Conservation (phyloP, 2,113 vertebrate species). For the Gavia stellata region DNA sequence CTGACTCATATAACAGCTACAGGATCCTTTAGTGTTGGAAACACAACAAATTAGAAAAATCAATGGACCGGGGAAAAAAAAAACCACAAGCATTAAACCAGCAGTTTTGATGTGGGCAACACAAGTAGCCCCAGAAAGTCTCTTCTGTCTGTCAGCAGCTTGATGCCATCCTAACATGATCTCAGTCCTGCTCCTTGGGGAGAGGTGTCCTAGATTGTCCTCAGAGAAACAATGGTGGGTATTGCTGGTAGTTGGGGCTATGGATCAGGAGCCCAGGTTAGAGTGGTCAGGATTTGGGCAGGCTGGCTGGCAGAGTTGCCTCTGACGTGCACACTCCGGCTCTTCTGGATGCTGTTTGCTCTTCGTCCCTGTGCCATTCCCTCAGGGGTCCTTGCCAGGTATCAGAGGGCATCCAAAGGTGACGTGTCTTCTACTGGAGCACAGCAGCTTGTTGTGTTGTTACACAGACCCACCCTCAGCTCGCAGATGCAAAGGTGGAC, state of each 20-base stretch:
- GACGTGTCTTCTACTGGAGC: not conserved
- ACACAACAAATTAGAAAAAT: not conserved
- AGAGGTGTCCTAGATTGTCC: not conserved
- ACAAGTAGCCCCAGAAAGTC: not conserved
- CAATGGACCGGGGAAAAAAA: not conserved
- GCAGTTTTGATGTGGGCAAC: not conserved
- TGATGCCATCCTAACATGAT: not conserved
- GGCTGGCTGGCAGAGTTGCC: not conserved
- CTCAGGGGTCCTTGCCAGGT: not conserved
- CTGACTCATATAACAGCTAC: not conserved
- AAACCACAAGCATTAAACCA: not conserved
- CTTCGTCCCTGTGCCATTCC: accelerated
- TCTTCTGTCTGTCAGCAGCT: not conserved
- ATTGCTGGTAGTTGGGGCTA: not conserved
- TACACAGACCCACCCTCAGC: not conserved
- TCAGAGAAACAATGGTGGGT: not conserved
- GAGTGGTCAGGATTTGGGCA: not conserved
- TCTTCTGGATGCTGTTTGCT: not conserved
- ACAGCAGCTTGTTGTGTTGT: not conserved
- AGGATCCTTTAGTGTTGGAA: not conserved
- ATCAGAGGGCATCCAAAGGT: not conserved
- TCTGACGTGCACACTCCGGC: not conserved
- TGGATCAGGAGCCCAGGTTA: not conserved
- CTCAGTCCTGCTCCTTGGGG: not conserved
- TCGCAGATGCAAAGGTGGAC: not conserved